phyloP scores from a whole-genome alignment of 2,113 vertebrate genomes.

The Rhinolophus ferrumequinum region DNA sequence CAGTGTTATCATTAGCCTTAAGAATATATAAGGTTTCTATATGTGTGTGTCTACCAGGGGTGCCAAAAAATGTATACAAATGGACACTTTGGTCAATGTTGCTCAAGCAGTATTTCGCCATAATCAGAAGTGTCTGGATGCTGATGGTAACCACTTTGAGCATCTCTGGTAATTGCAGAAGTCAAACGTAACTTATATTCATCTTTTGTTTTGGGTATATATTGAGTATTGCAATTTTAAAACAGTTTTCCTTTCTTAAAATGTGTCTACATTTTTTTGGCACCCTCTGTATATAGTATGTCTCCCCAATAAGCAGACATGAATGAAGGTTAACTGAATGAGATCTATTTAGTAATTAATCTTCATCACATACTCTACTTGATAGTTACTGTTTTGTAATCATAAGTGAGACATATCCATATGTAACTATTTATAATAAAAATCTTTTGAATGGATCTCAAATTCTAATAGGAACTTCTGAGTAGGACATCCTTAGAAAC shows the following conservation, averaged over 20 bases:
- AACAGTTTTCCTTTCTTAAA: too few relatives aligned
- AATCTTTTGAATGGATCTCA: constrained; percentile 49
- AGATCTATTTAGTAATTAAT: neutral
- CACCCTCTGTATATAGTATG: too few relatives aligned
- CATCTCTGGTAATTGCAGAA: too few relatives aligned
- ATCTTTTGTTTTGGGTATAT: too few relatives aligned
- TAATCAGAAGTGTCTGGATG: too few relatives aligned
- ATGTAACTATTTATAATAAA: neutral
- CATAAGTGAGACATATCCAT: neutral
- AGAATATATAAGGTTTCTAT: neutral
- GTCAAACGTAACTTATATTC: too few relatives aligned
- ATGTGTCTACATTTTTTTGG: too few relatives aligned
- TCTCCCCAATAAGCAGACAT: neutral
- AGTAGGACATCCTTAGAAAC: constrained; percentile 94
- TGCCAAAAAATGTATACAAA: too few relatives aligned
- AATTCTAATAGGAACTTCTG: constrained; percentile 91
- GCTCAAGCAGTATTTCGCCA: too few relatives aligned
- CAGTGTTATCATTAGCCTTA: neutral
- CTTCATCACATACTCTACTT: neutral
- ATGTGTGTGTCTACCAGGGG: neutral
- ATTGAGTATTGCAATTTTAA: too few relatives aligned
- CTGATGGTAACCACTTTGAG: too few relatives aligned
- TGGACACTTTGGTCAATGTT: too few relatives aligned
- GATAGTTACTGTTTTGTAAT: neutral
- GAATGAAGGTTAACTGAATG: neutral